Evolutionary conservation across 2,888 invertebrate genomes (phyloP), one percentile per base, ranked within the genome.

Genomic region (Plagodis dolabraria): DNA sequence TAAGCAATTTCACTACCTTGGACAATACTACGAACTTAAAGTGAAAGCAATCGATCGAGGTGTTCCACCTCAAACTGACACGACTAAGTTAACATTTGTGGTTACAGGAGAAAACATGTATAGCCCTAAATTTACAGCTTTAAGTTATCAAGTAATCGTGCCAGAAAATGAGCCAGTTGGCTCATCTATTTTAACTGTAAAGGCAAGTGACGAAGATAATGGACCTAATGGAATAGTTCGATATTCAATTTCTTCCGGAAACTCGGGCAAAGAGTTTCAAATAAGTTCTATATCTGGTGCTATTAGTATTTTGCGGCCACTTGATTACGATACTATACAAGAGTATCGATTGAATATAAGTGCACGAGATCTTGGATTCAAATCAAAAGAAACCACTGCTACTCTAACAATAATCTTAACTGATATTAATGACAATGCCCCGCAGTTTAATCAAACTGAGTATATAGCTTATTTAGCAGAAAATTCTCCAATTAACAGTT

Each of bases 341-440:
- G 96, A 96, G 79, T 98, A 98, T 83, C 94, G 95, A 53, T 85
- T 99, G 5, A 98, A 97, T 79, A 96, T 99, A 57, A 97, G 97
- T 0, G 98, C 98, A 0, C 94, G 94, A 64, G 99, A 99, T 89
- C 89, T 97, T 51, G 98, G 96, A 4, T 98, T 97, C 78, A 95
- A 96, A 69, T 94, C 96, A 0, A 95, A 94, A 70, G 94, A 94
- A 75, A 95, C 97, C 0, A 95, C 96, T 6, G 97, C 97, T 0
- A 96, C 96, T 71, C 89, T 98, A 7, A 97, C 96, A 0, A 96
- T 99, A 0, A 96, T 96, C 53, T 93, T 99, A 0, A 97, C 97
- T 0, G 99, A 99, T 80, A 97, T 98, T 42, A 99, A 98, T 78
- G 98, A 99, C 77, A 98, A 99, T 83, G 95, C 97, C 8, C 99